Conservation (phyloP, 2,113 vertebrate species). For the Thinocorus orbignyianus region DNA sequence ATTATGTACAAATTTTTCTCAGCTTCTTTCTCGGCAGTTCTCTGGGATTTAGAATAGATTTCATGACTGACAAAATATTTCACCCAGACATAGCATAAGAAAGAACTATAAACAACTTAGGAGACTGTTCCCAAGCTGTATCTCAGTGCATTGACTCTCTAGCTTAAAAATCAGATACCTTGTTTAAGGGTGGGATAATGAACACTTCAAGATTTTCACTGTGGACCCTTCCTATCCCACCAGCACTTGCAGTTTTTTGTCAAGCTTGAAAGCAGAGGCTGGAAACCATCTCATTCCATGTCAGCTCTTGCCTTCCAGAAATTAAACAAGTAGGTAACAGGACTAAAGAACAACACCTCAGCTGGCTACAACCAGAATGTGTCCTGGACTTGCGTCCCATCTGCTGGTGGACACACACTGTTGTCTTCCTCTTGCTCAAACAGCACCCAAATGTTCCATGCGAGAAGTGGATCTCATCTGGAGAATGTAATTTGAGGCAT, state of each 20-base stretch:
- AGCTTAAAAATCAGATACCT: neutral
- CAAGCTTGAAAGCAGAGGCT: neutral
- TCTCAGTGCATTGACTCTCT: neutral
- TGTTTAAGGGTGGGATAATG: neutral
- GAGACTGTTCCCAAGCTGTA: neutral
- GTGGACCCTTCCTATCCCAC: neutral
- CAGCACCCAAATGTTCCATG: neutral
- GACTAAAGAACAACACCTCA: neutral
- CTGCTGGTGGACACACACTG: neutral
- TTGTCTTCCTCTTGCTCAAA: neutral
- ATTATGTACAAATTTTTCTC: neutral
- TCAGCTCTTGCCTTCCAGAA: neutral
- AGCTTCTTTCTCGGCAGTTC: neutral
- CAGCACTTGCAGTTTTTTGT: neutral
- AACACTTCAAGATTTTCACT: neutral
- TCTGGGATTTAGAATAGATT: neutral
- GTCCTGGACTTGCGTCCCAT: neutral
- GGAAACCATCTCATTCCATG: neutral
- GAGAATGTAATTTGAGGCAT: neutral
- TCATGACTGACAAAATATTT: neutral
- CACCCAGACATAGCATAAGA: neutral
- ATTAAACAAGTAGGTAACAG: neutral
- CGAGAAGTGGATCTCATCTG: neutral
- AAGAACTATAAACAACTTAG: slow-evolving; percentile 2
- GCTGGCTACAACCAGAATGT: neutral